Evolutionary conservation across 2,888 invertebrate genomes (phyloP).

Genomic region (Agriopis aurantiaria): DNA sequence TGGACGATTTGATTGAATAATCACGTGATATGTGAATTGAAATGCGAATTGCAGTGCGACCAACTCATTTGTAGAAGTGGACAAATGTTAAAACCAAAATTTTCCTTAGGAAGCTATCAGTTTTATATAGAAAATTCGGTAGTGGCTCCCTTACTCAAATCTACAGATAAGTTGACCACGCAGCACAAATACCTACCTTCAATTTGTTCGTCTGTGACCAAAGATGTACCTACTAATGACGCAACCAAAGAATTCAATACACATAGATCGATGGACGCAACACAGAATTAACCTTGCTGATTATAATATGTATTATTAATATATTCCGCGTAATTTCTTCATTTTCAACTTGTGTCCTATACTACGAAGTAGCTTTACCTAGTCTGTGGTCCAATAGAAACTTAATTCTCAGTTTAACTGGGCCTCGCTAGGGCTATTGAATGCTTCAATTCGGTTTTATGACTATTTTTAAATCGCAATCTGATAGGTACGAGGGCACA

Average conservation of each 20-base stretch:
- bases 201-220: not conserved
- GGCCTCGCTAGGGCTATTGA: no score
- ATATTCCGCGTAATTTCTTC: no score
- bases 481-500: no score
- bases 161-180: not conserved
- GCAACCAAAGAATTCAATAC: not conserved
- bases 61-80: not conserved
- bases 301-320: no score
- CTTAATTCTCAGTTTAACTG: no score
- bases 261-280: no score
- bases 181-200: not conserved
- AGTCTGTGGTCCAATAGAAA: no score
- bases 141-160: not conserved
- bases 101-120: not conserved
- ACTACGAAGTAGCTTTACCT: no score
- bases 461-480: no score
- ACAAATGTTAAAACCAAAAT: not conserved
- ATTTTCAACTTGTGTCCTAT: no score
- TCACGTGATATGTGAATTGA: constrained; percentile 31
- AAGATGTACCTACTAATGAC: not conserved
- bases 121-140: not conserved
- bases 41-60: constrained; percentile 16
- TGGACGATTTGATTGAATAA: constrained; percentile 35
- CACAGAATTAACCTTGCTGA: no score
- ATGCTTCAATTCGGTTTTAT: no score